A percentile compares a stretch with the other conserved stretches of the same genome.
phyloP scores from a whole-genome alignment of 2,113 vertebrate genomes.

The Tachycineta bicolor region DNA sequence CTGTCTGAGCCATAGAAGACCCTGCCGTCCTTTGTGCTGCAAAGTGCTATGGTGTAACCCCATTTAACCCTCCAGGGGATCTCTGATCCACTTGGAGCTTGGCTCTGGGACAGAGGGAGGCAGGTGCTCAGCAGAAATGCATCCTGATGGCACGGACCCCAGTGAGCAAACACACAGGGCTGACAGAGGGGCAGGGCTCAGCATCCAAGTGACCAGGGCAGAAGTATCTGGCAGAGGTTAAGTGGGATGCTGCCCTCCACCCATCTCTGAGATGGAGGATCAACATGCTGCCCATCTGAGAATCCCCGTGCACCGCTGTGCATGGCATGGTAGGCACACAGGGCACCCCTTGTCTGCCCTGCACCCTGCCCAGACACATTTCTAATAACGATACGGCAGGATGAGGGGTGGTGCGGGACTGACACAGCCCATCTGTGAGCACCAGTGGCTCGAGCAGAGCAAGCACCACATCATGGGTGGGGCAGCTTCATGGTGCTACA shows the following conservation, averaged over 20 bases:
- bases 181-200: neutral
- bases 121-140: neutral
- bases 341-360: neutral
- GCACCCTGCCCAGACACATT: neutral
- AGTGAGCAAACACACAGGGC: accelerated
- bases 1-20: neutral
- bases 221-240: neutral
- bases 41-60: neutral
- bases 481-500: neutral
- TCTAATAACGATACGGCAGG: neutral
- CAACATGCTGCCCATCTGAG: neutral
- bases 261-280: neutral
- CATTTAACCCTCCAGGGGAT: neutral
- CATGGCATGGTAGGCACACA: accelerated
- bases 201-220: neutral
- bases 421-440: accelerated
- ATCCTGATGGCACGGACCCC: accelerated
- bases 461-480: neutral
- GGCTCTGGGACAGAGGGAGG: neutral
- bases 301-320: accelerated
- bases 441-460: accelerated
- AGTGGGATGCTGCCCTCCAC: accelerated
- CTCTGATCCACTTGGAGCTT: neutral
- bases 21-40: neutral
- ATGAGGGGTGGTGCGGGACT: accelerated